Evolutionary conservation across 2,797 vertebrate genomes (phyloP), one percentile per base, ranked within the genome.

Genomic region (Xenentodon cancila): DNA sequence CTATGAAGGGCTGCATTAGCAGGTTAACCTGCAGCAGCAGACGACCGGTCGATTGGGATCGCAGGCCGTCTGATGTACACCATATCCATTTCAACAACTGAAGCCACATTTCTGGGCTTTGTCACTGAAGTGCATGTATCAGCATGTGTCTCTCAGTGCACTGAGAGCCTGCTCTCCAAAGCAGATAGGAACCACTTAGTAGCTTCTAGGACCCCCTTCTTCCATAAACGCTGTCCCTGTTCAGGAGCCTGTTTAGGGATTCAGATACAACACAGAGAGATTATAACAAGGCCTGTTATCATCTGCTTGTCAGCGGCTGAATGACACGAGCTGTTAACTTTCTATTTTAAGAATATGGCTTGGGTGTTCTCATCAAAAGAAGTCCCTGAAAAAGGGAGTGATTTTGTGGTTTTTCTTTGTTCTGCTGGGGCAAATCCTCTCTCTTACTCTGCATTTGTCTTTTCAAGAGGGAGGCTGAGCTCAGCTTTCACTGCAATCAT

Each of bases 271-370:
- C 92, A 92, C 92, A 91, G 73, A 92, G 79, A 93, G 94, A 95
- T 96, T 94, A 94, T 87, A 84, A 77, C 75, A 49, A 20, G 81
- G 84, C 73, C 90, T 93, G 90, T 93, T 92, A 90, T 92, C 93
- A 89, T 59, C 78, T 79, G 90, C 81, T 92, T 94, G 94, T 95
- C 95, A 93, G 87, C 88, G 82, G 82, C 91, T 88, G 93, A 93
- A 90, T 93, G 93, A 94, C 88, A 89, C 54, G 70, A 92, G 91
- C 93, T 94, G 94, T 95, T 95, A 95, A 93, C 93, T 93, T 96
- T 95, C 94, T 96, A 75, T 89, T 92, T 82, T 94, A 93, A 94
- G 93, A 91, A 87, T 84, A 69, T 88, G 87, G 88, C 75, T 84
- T 77, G 84, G 80, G 82, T 82, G 89, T 92, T 85, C 77, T 75